Base-by-base conservation (phyloP, 2,888 invertebrate genomes). In the Parnassius orleans region DNA sequence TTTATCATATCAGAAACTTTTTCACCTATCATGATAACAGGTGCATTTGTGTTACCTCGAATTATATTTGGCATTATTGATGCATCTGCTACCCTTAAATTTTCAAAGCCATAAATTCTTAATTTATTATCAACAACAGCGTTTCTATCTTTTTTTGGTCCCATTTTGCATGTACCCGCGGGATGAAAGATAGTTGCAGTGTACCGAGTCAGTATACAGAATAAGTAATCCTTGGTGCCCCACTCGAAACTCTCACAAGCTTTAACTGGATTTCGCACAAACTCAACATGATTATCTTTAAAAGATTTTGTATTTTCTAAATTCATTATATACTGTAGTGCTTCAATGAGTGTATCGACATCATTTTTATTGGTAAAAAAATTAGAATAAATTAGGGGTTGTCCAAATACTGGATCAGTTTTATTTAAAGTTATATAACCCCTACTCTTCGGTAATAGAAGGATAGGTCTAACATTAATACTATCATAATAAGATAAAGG, bases 11-110 rank as follows among this genome's bases (percentile, higher is more conserved):
- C 81, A 11, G 87, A 75, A 1, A 74, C 79, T 69, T 87, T 87
- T 55, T 97, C 97, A 0, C 94, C 97, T 57, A 97, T 96, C 97
- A 97, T 97, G 19, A 97, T 95, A 0, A 94, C 93, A 0, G 96
- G 95, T 0, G 95, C 97, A 76, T 96, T 96, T 0, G 96, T 96
- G 78, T 97, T 97, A 0, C 95, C 96, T 68, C 95, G 94, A 7
- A 95, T 93, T 58, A 97, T 94, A 11, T 84, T 90, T 0, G 96
- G 97, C 96, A 97, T 97, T 52, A 97, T 94, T 7, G 96, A 96
- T 1, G 95, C 96, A 81, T 96, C 96, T 0, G 93, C 94, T 0
- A 96, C 95, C 64, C 96, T 90, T 7, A 95, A 78, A 63, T 92
- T 87, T 46, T 66, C 68, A 50, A 86, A 69, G 0, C 87, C 87